phyloP scores from a whole-genome alignment of 37 sponge, comb jelly and placozoan species.

The Chondrosia reniformis region DNA sequence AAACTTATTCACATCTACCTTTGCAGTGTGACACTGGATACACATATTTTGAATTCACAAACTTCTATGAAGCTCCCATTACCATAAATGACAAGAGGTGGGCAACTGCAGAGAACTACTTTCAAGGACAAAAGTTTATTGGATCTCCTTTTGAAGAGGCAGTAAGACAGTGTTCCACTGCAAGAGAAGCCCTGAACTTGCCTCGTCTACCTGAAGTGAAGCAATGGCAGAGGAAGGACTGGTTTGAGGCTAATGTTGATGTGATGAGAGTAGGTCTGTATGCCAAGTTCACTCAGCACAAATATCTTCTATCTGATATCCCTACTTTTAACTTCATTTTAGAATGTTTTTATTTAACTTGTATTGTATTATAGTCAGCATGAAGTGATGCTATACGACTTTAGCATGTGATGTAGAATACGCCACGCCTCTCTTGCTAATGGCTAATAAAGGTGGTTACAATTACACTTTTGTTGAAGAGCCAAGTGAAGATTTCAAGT shows the following conservation, averaged over 20 bases:
- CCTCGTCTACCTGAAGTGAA: background rate
- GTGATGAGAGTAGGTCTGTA: constrained; percentile 8
- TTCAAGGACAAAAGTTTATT: constrained; percentile 72
- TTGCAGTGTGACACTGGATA: too few species aligned
- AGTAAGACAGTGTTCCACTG: background rate
- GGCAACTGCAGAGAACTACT: constrained; percentile 66
- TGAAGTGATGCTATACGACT: too few species aligned
- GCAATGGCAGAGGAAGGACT: constrained; percentile 1
- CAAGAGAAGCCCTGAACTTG: background rate
- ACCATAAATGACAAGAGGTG: constrained; percentile 25
- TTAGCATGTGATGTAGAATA: too few species aligned
- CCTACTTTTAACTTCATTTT: too few species aligned
- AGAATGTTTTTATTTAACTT: too few species aligned
- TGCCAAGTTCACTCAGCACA: constrained; percentile 16
- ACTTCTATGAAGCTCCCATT: constrained; percentile 35
- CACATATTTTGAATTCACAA: constrained; percentile 72
- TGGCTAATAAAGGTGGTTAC: too few species aligned
- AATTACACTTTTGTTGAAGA: too few species aligned
- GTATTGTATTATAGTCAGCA: too few species aligned
- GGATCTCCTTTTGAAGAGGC: constrained; percentile 32
- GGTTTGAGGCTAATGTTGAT: constrained; percentile 4
- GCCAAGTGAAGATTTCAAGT: too few species aligned
- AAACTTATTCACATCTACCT: too few species aligned
- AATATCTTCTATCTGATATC: too few species aligned
- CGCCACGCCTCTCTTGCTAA: too few species aligned